A percentile compares a stretch with the other conserved stretches of the same genome.
Conservation (phyloP, 1,140 invertebrate species). For the Cylas formicarius region DNA sequence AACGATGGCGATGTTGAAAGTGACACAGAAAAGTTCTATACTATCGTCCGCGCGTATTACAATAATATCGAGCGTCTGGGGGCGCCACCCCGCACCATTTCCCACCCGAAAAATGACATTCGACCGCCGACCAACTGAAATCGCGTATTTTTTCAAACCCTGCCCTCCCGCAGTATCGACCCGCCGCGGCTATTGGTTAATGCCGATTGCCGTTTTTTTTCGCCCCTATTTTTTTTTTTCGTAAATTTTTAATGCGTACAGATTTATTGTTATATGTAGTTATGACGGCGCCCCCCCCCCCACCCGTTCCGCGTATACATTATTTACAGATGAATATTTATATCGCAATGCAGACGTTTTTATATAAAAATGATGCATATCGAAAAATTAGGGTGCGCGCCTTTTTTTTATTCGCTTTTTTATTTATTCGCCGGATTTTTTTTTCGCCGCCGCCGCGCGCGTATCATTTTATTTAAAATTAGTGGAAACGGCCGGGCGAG, state of each 20-base stretch:
- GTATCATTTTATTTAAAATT: constrained; percentile 4
- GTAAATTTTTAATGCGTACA: constrained; percentile 30
- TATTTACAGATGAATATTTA: constrained; percentile 33
- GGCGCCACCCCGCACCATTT: too few relatives aligned
- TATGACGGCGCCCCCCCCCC: constrained; percentile 23
- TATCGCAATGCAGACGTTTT: constrained; percentile 26
- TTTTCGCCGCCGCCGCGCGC: too few relatives aligned
- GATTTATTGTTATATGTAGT: constrained; percentile 32
- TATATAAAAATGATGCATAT: constrained; percentile 30
- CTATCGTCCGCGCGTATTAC: too few relatives aligned
- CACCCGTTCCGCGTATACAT: constrained; percentile 15
- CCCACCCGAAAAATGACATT: too few relatives aligned
- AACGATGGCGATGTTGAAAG: too few relatives aligned
- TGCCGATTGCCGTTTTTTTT: constrained; percentile 27
- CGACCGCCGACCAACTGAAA: too few relatives aligned
- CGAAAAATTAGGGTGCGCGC: constrained; percentile 24
- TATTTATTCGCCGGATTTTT: background rate
- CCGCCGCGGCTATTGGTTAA: constrained; percentile 23
- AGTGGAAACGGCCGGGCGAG: too few relatives aligned
- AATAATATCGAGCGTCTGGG: too few relatives aligned
- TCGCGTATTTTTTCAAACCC: too few relatives aligned
- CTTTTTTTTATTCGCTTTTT: constrained; percentile 15
- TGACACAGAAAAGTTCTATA: too few relatives aligned
- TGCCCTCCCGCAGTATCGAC: too few relatives aligned
- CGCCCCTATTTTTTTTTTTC: constrained; percentile 23